These are phyloP conservation scores for Stratiomys singularior DNA, from an alignment of 2,888 invertebrate genomes.

Conservation along the genomic window DNA sequence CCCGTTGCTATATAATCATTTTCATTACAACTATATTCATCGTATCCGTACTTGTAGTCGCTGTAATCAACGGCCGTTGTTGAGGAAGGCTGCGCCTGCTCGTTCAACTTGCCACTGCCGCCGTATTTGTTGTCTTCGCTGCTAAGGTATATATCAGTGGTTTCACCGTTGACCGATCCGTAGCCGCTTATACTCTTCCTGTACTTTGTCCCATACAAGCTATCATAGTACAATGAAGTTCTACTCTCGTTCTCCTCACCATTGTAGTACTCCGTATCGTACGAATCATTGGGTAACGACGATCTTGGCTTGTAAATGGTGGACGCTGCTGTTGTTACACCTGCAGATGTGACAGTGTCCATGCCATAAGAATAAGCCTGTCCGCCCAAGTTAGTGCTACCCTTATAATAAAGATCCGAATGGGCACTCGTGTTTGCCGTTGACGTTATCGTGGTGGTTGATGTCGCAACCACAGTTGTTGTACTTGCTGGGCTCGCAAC, in stretches of 20 bases:
- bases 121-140: background rate
- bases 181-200: background rate
- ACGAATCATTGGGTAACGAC: background rate
- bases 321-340: slow-evolving; percentile 39
- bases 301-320: slow-evolving; percentile 4
- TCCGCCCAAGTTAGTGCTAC: slow-evolving; percentile 13
- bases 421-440: slow-evolving; percentile 40
- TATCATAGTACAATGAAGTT: slow-evolving; percentile 6
- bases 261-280: slow-evolving; percentile 21
- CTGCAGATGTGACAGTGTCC: slow-evolving; percentile 31
- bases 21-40: slow-evolving; percentile 58
- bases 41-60: slow-evolving; percentile 56
- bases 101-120: background rate
- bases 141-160: background rate
- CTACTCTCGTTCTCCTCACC: background rate
- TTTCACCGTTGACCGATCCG: background rate
- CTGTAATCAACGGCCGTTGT: slow-evolving; percentile 55
- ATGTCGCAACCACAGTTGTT: slow-evolving; percentile 47
- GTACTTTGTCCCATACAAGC: background rate
- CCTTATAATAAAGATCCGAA: slow-evolving; percentile 35
- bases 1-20: slow-evolving; percentile 57
- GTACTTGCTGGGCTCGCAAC: slow-evolving; percentile 25
- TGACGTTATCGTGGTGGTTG: slow-evolving; percentile 14
- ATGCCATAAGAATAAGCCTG: slow-evolving; percentile 15
- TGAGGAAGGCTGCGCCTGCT: background rate